Base-by-base conservation (phyloP, 2,797 vertebrate species). In the Acanthornis magna region DNA sequence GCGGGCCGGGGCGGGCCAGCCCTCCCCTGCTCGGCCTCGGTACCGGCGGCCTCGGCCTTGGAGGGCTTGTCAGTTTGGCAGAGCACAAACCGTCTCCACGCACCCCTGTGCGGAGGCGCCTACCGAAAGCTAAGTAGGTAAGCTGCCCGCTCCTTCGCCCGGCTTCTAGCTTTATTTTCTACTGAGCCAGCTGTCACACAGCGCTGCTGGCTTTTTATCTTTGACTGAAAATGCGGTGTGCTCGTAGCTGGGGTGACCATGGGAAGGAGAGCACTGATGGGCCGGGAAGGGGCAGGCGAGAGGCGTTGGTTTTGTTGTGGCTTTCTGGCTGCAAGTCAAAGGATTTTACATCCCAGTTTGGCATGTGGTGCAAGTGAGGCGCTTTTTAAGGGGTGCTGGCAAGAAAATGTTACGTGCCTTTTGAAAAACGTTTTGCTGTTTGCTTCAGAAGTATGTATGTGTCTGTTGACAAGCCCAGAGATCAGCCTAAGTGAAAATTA, bases 51-150 rank as follows among this genome's bases (percentile, higher is more conserved):
- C 43, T 76, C 88, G 85, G 88, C 83, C 85, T 54, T n/a, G 57
- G 16, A 16, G 80, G 25, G 80, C 42, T 17, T 57, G 32, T 81
- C 73, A 30, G 58, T 74, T 72, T n/a, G 81, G 67, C 60, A 29
- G 75, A 45, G 92, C 43, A 2, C 38, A 14, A 34, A 11, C 36
- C 32, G 34, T 75, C 34, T 53, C 4, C 57, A 4, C 45, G 34
- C 61, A 22, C 58, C 5, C 48, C 9, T 50, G 86, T 85, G 91
- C 40, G 32, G 73, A 75, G 78, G 74, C 45, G 78, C 81, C 91
- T 85, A 3, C 85, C 63, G 10, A 70, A 76, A 43, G 68, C 88
- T 22, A 7, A 77, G 90, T 88, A 85, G 93, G 95, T 96, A 94
- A 96, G 93, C 65, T 58, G 57, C 30, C 40, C 16, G 14, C 81